Base-by-base conservation (phyloP, 2,113 vertebrate species). In the Eurystomus gularis region DNA sequence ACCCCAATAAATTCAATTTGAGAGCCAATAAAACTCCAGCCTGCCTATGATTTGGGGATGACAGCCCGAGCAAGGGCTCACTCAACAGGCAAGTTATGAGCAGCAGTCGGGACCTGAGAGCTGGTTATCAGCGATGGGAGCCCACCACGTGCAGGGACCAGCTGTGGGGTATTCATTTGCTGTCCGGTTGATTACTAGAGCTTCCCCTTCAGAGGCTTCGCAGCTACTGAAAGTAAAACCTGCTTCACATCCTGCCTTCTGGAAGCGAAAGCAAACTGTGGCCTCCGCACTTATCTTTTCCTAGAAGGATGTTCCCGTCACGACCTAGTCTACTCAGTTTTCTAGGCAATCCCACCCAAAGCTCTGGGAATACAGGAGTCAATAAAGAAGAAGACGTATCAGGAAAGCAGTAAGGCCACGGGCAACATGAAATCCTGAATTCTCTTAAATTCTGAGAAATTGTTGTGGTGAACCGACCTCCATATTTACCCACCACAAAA, bases 151-250 rank as follows among this genome's bases (percentile, higher is more conserved):
- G 13, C 44, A 76, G n/a, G 42, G 54, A 92, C 12, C 21, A 58
- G 11, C 9, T 28, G 83, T 2, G 0, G 11, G 33, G 4, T 17
- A 24, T 10, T 49, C 31, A 55, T 90, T 46, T 40, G 65, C 51
- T 71, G 51, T 16, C 25, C 61, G 26, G 46, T 1, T 46, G 5
- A 78, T 70, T 2, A 33, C 16, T 18, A 54, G 5, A 79, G 28
- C 75, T 91, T 94, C 78, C 37, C 18, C 46, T 82, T 76, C 29
- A 39, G 26, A 69, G 37, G 33, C 35, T 88, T 78, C 78, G 39
- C 60, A 82, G 58, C 61, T 82, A 44, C 66, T 33, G 37, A 86
- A 91, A 95, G 73, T 48, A 73, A 93, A 96, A 77, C n/a, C 31
- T 40, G 12, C 71, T 79, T 54, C 33, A 40, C 15, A 42, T 42